phyloP scores from a whole-genome alignment of 2,888 invertebrate species.

The Schrankia costaestrigalis region DNA sequence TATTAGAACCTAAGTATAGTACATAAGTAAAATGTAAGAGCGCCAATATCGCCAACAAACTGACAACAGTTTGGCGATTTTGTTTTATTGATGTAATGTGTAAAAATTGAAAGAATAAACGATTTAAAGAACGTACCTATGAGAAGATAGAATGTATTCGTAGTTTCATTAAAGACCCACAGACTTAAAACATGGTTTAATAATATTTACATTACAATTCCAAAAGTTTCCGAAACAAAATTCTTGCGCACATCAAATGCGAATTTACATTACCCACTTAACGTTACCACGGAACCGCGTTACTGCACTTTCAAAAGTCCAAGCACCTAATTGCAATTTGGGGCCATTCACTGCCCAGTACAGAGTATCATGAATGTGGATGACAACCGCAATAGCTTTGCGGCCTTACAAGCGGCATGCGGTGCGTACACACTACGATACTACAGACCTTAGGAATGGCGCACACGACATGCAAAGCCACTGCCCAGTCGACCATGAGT shows the following conservation, averaged over 20 bases:
- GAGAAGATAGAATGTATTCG: no score
- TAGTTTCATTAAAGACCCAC: no score
- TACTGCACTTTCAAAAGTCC: conserved; percentile 23
- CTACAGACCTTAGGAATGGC: conserved; percentile 10
- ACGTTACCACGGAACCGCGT: conserved; percentile 21
- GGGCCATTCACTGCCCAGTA: conserved; percentile 18
- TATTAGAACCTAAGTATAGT: no score
- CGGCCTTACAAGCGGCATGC: conserved; percentile 25
- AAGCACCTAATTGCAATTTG: conserved; percentile 28
- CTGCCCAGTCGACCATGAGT: conserved; percentile 4
- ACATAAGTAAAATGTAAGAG: no score
- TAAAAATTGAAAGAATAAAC: no score
- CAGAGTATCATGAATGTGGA: conserved; percentile 34
- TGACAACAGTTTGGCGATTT: no score
- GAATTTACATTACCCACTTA: conserved; percentile 25
- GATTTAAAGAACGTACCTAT: no score
- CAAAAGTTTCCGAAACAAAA: conserved; percentile 2
- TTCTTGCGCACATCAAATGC: conserved; percentile 11
- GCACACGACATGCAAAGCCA: conserved; percentile 10
- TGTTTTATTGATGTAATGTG: no score
- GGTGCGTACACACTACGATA: conserved; percentile 13
- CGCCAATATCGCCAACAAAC: no score
- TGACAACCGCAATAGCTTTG: conserved; percentile 38
- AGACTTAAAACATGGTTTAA: no score
- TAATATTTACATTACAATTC: not conserved